Conservation (phyloP, 2,113 vertebrate species). For the Neolamprologus toae region DNA sequence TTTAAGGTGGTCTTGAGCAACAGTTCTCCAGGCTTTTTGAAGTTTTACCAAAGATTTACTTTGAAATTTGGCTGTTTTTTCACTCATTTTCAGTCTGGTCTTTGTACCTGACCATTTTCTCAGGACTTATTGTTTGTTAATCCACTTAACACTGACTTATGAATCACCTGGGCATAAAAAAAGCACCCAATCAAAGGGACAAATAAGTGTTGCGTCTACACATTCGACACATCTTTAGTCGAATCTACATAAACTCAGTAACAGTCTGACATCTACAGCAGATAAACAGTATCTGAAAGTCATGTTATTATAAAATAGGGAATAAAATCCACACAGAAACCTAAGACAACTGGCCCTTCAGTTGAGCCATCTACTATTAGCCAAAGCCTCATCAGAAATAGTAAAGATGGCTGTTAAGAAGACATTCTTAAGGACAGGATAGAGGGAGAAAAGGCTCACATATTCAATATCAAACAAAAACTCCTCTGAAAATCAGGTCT, state of each 20-base stretch:
- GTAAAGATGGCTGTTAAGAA: background rate
- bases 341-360: background rate
- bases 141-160: background rate
- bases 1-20: background rate
- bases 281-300: background rate
- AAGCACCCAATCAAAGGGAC: background rate
- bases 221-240: background rate
- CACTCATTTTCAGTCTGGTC: background rate
- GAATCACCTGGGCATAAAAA: background rate
- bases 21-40: background rate
- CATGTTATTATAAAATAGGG: background rate
- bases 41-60: background rate
- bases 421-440: background rate
- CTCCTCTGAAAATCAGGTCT: background rate
- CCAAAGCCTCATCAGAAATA: background rate
- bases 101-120: background rate
- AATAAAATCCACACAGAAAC: background rate
- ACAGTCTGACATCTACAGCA: background rate
- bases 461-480: background rate
- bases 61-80: background rate
- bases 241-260: background rate
- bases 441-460: background rate
- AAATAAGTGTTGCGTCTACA: background rate
- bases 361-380: background rate
- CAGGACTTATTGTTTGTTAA: background rate